These are phyloP conservation scores for Erpornis zantholeuca DNA, from an alignment of 2,113 vertebrate genomes.

Conservation along the genomic window DNA sequence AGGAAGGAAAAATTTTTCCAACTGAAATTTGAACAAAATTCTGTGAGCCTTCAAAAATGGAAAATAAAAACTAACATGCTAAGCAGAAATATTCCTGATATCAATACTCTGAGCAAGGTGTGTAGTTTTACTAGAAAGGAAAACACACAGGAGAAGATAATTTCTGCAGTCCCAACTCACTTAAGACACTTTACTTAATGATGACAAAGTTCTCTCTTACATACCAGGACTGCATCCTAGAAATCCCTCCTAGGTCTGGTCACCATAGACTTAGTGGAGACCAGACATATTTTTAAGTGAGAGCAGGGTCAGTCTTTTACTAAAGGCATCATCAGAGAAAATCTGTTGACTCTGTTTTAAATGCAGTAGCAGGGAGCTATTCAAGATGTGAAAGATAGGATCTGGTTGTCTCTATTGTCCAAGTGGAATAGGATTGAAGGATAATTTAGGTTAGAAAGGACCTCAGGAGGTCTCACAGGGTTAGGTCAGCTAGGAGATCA, in stretches of 20 bases:
- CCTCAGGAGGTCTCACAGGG: neutral
- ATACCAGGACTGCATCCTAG: neutral
- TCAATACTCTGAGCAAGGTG: rapidly evolving
- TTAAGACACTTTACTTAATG: neutral
- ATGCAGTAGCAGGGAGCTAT: neutral
- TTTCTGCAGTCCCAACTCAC: neutral
- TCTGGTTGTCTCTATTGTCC: neutral
- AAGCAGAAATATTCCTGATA: neutral
- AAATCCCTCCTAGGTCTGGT: neutral
- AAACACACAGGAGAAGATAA: neutral
- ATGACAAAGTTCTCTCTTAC: neutral
- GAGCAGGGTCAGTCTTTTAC: neutral
- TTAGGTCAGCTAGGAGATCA: neutral
- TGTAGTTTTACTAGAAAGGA: neutral
- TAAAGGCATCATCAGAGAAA: neutral
- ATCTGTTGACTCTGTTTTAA: neutral
- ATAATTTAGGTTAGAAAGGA: neutral
- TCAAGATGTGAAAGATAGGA: neutral
- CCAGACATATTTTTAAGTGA: neutral
- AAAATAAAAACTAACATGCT: neutral
- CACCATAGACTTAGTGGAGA: neutral
- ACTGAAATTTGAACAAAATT: neutral
- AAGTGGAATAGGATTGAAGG: neutral
- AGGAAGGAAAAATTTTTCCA: neutral
- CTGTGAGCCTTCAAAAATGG: neutral